Evolutionary conservation across 2,113 vertebrate genomes (phyloP).

Genomic region (Perca fluviatilis): DNA sequence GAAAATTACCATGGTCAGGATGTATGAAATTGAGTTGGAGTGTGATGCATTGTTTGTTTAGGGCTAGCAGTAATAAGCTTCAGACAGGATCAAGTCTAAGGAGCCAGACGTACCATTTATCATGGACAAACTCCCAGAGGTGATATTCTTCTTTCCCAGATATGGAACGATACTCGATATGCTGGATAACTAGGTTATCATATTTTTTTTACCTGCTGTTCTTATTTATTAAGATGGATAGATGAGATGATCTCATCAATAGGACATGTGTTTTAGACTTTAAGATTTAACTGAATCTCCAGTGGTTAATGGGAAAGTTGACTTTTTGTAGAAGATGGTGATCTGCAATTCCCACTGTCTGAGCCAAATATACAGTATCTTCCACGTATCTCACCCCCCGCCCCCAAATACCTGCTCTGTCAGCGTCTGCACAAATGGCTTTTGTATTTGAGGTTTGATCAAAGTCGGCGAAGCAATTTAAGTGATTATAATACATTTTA

Average conservation of each 20-base stretch:
- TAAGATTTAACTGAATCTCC: conserved; percentile 15
- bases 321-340: not conserved
- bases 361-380: not conserved
- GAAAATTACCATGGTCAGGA: conserved; percentile 76
- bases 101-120: conserved; percentile 74
- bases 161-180: conserved; percentile 56
- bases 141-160: conserved; percentile 66
- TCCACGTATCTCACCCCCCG: not conserved
- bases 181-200: conserved; percentile 70
- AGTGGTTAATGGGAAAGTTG: not conserved
- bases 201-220: conserved; percentile 50
- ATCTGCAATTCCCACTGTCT: not conserved
- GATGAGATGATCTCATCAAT: conserved; percentile 43
- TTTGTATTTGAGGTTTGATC: conserved; percentile 68
- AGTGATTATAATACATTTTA: conserved; percentile 79
- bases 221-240: conserved; percentile 33
- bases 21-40: conserved; percentile 82
- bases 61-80: conserved; percentile 77
- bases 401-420: conserved; percentile 28
- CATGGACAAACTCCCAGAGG: conserved; percentile 70
- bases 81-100: conserved; percentile 74
- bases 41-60: conserved; percentile 82
- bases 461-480: conserved; percentile 75
- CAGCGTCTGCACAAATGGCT: conserved; percentile 32
- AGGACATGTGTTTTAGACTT: conserved; percentile 12